Evolutionary conservation across 2,888 invertebrate genomes (phyloP), one percentile per base, ranked within the genome.

Genomic region (Saturnia pavonia): DNA sequence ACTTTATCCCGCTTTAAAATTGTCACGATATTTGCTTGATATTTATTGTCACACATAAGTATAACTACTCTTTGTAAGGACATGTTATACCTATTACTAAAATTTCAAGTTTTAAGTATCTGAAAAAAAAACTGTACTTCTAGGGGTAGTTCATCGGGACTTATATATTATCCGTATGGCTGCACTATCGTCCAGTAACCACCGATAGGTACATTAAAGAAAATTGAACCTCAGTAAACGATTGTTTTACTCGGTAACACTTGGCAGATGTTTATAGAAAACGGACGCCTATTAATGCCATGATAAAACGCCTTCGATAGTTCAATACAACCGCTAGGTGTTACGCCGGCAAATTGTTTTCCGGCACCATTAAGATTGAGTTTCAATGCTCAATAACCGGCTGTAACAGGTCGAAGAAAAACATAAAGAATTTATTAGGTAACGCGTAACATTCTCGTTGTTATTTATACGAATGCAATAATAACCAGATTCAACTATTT

Each of bases 321-420:
- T 76, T 78, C 84, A 84, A 88, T 88, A 84, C 77, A 74, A 74
- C 80, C 78, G 82, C 82, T 83, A 83, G 77, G 80, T 82, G 80
- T 86, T 85, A 80, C 80, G 74, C 80, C 79, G 80, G 89, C 82
- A 89, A 91, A 92, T 89, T 87, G 89, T 90, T 91, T 92, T 90
- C 91, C 90, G 88, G 86, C 85, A 88, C 85, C 83, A 89, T 90
- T 90, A 88, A 90, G 89, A 91, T 92, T 91, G 87, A 85, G 84
- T 91, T 91, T 90, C 88, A 89, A 91, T 89, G 83, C 84, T 83
- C 88, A 85, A 90, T 91, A 88, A 87, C 79, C 74, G 71, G 72
- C 78, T 72, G 51, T 73, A 70, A 75, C 72, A 73, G 71, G 76
- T 74, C 72, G 72, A 74, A 75, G 78, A 85, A 79, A 82, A 85